phyloP scores from a whole-genome alignment of 2,113 vertebrate species.

The Pelodiscus sinensis region DNA sequence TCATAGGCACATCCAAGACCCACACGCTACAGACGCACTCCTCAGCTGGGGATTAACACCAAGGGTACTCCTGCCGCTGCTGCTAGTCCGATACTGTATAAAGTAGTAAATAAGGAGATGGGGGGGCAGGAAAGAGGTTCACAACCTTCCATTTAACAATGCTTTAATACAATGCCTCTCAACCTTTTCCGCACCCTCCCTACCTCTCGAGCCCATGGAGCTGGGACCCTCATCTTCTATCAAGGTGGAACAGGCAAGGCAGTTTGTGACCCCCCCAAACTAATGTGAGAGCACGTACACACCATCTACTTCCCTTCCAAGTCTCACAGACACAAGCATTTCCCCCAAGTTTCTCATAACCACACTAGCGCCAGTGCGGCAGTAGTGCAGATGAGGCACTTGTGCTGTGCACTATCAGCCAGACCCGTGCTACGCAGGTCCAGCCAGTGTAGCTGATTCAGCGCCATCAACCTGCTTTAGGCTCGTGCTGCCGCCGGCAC shows the following conservation, averaged over 20 bases:
- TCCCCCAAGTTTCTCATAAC: not conserved
- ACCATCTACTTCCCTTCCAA: not conserved
- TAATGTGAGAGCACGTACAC: not conserved
- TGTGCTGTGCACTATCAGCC: not conserved
- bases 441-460: not conserved
- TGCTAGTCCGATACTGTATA: not conserved
- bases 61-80: not conserved
- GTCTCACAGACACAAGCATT: not conserved
- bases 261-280: rapidly evolving
- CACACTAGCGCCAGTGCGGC: not conserved
- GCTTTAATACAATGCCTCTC: not conserved
- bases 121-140: not conserved
- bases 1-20: not conserved
- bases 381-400: not conserved
- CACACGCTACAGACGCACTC: not conserved
- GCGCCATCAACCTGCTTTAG: not conserved
- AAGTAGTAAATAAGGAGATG: not conserved
- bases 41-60: not conserved
- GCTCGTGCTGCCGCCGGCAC: not conserved
- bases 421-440: not conserved
- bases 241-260: not conserved
- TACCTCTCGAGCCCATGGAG: too few relatives aligned
- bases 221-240: not conserved
- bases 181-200: not conserved
- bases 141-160: not conserved